Evolutionary conservation across 2,113 vertebrate genomes (phyloP), one percentile per base, ranked within the genome.

Genomic region (Falco punctatus): DNA sequence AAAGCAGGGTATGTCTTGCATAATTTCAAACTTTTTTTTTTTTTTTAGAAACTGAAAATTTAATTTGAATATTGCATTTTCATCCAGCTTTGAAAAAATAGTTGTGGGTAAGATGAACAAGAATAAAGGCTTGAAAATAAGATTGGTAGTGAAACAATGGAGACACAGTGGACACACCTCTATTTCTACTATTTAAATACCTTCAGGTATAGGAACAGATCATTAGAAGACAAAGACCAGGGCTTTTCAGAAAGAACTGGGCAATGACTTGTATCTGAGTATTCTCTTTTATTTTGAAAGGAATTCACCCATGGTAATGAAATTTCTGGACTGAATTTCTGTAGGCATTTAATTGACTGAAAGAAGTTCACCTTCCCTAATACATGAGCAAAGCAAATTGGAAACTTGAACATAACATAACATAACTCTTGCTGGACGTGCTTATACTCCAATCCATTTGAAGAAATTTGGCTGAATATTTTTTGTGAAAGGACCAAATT

Each of bases 21-120:
- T 85, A 66, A 81, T 72, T 84, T 82, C 57, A 71, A 44, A 81
- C 46, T 38, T 35, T 38, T 35, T 38, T 38, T 38, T 62, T 67
- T 21, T 9, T 92, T 96, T 84, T 61, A 74, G 58, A 79, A 94
- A 79, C 27, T 62, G 69, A 86, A 94, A 79, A 79, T 69, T 48
- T 79, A 87, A 74, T 64, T 67, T 86, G 40, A 81, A 87, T 87
- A 49, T 2, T 52, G 12, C 17, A 8, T 21, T 65, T 81, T 86
- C 40, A 57, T 46, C 40, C 57, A 57, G 2, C 27, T 91, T 88
- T 73, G 57, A 71, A 91, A 89, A 92, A 87, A 33, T 23, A 81
- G 3, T 33, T 64, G 21, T 49, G 21, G n/a, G 23, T 71, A 64
- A 89, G 79, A 89, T 55, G 10, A 74, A 55, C 19, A 92, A 88